Base-by-base conservation (phyloP, 2,113 vertebrate genomes). In the Rhinolophus ferrumequinum region DNA sequence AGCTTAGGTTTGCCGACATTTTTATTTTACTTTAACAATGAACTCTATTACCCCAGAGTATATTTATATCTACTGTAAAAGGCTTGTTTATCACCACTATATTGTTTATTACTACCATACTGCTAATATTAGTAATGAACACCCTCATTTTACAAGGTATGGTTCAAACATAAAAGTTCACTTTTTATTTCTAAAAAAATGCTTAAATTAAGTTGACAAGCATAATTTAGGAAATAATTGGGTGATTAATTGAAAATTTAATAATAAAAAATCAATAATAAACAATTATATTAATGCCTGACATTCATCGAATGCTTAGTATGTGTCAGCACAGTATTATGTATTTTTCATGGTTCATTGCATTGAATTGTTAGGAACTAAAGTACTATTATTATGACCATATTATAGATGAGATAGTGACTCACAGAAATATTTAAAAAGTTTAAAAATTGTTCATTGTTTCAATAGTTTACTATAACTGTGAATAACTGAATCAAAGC, bases 21-120 rank as follows among this genome's bases (percentile, higher is more conserved):
- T 95, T 93, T 82, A 52, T 96, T 91, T 93, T 85, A 93, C 33
- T 90, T 88, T 88, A 88, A 70, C 26, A 70, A 58, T 87, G 60
- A 87, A 66, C 28, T 82, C 41, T 50, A 30, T 90, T 88, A 76
- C 1, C 3, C 8, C 16, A 60, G 14, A 85, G 38, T 67, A 91
- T 33, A 66, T 79, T 80, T 54, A 10, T 26, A 76, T 93, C 13
- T 50, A 50, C 47, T 50, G 47, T 13, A 50, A 50, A 90, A 60
- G 9, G 16, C 52, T 92, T 64, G 75, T 52, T 79, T 89, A 79
- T 26, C 41, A 70, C 21, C 24, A 6, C 50, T 85, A 33, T 62
- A 70, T 92, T 62, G 73, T 50, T 79, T 89, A 77, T 26, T 47
- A 66, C 21, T 28, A 8, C 50, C 81, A n/a, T 64, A 54, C 70